A percentile compares a stretch with the other conserved stretches of the same genome.
These are phyloP conservation scores for Porites rus DNA, from an alignment of 92 coral and sea anemone genomes.

Conservation along the genomic window DNA sequence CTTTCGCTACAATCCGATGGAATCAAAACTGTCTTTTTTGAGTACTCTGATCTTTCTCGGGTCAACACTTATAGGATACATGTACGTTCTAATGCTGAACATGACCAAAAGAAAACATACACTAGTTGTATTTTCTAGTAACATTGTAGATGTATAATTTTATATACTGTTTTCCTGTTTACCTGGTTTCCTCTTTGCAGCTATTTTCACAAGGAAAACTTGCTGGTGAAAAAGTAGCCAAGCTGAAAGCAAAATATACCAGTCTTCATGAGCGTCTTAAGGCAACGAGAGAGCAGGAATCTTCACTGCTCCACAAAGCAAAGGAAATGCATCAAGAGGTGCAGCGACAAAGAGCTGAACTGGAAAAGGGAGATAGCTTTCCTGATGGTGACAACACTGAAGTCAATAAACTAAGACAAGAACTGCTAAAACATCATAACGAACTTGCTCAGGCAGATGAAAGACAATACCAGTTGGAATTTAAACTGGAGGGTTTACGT, in stretches of 20 bases:
- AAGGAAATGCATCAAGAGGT: slow-evolving; percentile 99
- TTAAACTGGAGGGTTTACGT: slow-evolving; percentile 89
- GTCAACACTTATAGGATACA: no score
- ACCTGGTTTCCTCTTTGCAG: slow-evolving; percentile 28
- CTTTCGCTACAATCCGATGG: no score
- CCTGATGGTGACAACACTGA: slow-evolving; percentile 97
- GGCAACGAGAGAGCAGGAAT: slow-evolving; percentile 92
- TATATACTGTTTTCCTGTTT: not conserved
- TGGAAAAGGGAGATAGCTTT: slow-evolving; percentile 96
- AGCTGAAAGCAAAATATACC: slow-evolving; percentile 92
- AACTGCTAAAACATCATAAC: slow-evolving; percentile 93
- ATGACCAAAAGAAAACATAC: no score
- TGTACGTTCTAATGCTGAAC: no score
- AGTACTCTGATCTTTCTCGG: no score
- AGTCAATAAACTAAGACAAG: slow-evolving; percentile 95
- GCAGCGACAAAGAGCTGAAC: slow-evolving; percentile 85
- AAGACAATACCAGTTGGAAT: slow-evolving; percentile 96
- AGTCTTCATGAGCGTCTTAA: slow-evolving; percentile 93
- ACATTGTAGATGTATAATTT: no score
- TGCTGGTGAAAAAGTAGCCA: slow-evolving; percentile 97
- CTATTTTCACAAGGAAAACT: slow-evolving; percentile 93
- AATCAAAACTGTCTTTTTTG: no score
- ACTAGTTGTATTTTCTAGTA: no score
- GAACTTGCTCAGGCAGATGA: slow-evolving; percentile 99
- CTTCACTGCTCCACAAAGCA: slow-evolving; percentile 84